Percentiles rank a stretch among this genome's conserved stretches.
These are phyloP conservation scores for Cremastinae sp. DNA, from an alignment of 2,888 invertebrate species.

Conservation along the genomic window DNA sequence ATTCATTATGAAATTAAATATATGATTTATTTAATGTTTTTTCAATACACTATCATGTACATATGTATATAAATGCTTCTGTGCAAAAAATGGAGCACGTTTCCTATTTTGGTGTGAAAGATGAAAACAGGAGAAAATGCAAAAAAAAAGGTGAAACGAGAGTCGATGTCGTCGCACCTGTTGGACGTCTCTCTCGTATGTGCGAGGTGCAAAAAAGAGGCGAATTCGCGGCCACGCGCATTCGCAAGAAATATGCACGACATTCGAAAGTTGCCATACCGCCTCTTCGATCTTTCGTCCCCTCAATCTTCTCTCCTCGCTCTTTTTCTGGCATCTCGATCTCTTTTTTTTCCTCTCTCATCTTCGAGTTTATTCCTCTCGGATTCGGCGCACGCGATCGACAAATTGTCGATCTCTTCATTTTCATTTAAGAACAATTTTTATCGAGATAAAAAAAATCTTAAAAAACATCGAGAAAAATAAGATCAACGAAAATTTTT, in stretches of 20 bases:
- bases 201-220: slow-evolving; percentile 24
- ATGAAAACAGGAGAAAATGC: neutral
- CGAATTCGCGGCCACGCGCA: slow-evolving; percentile 44
- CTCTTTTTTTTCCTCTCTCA: no score
- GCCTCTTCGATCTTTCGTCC: slow-evolving; percentile 61
- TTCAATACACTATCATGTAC: no score
- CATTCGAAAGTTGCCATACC: slow-evolving; percentile 67
- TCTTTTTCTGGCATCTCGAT: slow-evolving; percentile 13
- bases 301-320: slow-evolving; percentile 20
- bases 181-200: slow-evolving; percentile 32
- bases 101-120: neutral
- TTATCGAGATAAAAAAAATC: no score
- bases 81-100: slow-evolving; percentile 4
- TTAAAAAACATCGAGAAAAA: no score
- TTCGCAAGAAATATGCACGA: slow-evolving; percentile 51
- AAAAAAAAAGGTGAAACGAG: slow-evolving; percentile 14
- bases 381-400: no score
- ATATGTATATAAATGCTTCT: no score
- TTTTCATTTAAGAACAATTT: no score
- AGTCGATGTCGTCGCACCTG: slow-evolving; percentile 46
- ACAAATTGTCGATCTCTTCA: no score
- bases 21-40: no score
- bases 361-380: no score
- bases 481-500: no score
- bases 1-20: no score